phyloP scores from a whole-genome alignment of 64 coral and sea anemone species.

The Stylophora pistillata region DNA sequence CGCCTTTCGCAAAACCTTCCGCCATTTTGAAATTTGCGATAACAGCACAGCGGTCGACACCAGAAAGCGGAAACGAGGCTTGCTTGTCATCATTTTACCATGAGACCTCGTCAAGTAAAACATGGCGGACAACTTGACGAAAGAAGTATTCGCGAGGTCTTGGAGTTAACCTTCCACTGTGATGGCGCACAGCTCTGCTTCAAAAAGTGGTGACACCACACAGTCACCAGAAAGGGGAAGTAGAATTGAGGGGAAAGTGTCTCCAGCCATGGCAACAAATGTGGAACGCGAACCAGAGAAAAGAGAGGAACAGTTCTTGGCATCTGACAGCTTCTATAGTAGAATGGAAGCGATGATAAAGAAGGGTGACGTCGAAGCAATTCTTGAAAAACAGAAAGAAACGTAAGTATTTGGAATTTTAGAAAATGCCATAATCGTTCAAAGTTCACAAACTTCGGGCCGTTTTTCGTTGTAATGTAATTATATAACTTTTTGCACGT shows the following conservation, averaged over 20 bases:
- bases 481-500: too few species aligned
- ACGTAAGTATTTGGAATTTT: constrained; percentile 36
- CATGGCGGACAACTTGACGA: background rate
- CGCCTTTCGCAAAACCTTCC: background rate
- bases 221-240: background rate
- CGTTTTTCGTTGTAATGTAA: too few species aligned
- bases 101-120: background rate
- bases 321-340: constrained; percentile 42
- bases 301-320: background rate
- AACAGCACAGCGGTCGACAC: background rate
- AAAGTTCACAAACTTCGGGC: too few species aligned
- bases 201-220: background rate
- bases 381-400: constrained; percentile 25
- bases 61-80: background rate
- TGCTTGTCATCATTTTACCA: constrained; percentile 1
- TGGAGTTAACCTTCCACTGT: background rate
- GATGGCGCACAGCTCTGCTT: background rate
- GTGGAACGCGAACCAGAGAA: background rate
- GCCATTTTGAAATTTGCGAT: constrained; percentile 7
- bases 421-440: too few species aligned
- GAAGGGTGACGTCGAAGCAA: constrained; percentile 25
- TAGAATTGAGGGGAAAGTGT: background rate
- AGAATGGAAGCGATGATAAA: constrained; percentile 53
- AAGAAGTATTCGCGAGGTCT: background rate
- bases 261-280: background rate